These are phyloP conservation scores for Phyllotis vaccarum DNA, from an alignment of 2,797 vertebrate species.

Conservation along the genomic window DNA sequence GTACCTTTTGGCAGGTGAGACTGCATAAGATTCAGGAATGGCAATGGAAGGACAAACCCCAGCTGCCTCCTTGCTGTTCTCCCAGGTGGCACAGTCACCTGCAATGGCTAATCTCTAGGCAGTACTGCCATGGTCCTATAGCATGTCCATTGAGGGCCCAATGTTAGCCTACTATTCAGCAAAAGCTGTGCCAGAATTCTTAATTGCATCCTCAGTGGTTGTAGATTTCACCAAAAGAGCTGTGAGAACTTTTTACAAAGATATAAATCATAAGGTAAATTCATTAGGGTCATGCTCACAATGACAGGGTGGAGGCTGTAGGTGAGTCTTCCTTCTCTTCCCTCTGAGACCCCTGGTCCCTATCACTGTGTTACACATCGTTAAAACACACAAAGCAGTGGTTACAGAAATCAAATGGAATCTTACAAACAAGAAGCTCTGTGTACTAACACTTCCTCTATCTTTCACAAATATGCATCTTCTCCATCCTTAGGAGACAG, in stretches of 20 bases:
- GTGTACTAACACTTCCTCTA: background rate
- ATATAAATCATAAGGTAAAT: background rate
- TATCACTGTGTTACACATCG: background rate
- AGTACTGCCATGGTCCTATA: background rate
- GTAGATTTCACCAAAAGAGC: background rate
- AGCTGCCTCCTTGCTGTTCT: background rate
- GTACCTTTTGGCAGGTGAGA: background rate
- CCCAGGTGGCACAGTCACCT: background rate
- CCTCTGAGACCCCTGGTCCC: background rate
- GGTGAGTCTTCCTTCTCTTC: background rate
- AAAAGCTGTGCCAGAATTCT: background rate
- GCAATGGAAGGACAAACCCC: background rate
- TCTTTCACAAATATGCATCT: fast-evolving
- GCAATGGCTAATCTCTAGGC: background rate
- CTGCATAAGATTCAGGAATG: background rate
- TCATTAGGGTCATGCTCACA: background rate
- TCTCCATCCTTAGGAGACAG: background rate
- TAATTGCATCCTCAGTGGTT: background rate
- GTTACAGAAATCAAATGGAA: background rate
- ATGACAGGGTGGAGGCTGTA: background rate
- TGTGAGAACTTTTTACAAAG: background rate
- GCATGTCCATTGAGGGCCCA: background rate
- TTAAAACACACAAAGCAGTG: background rate
- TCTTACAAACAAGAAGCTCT: background rate
- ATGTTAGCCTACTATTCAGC: background rate